Evolutionary conservation across 1,140 invertebrate species (phyloP).

Genomic region (Anthonomus grandis): DNA sequence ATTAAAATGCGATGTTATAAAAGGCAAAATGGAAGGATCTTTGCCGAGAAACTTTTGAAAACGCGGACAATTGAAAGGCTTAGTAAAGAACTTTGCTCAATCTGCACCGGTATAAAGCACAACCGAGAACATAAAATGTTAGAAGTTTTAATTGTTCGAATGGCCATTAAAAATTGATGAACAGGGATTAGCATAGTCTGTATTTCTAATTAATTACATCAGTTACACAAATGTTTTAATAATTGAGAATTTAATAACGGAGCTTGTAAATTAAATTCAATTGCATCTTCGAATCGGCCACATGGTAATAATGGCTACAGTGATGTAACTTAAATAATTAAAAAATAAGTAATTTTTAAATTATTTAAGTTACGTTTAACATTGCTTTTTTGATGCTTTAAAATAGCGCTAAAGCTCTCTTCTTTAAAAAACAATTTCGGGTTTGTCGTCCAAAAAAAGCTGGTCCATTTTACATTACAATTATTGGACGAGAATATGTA

Average conservation of each 20-base stretch:
- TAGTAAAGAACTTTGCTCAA: slow-evolving; percentile 34
- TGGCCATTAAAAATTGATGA: slow-evolving; percentile 44
- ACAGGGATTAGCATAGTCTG: slow-evolving; percentile 39
- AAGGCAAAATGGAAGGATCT: slow-evolving; percentile 26
- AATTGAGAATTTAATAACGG: no score
- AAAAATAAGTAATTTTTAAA: no score
- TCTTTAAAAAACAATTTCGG: no score
- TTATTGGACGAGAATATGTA: no score
- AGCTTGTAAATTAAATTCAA: slow-evolving; percentile 27
- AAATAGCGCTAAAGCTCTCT: no score
- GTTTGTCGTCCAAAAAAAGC: no score
- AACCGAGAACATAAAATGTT: slow-evolving; percentile 36
- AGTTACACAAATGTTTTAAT: slow-evolving; percentile 28
- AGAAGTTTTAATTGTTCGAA: slow-evolving; percentile 44
- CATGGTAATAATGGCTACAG: slow-evolving; percentile 12
- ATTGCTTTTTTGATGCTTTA: no score
- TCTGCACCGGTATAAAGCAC: slow-evolving; percentile 33
- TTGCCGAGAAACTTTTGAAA: slow-evolving; percentile 34
- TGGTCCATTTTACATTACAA: no score
- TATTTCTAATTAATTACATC: slow-evolving; percentile 37
- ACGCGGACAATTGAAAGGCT: slow-evolving; percentile 41
- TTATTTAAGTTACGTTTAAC: no score
- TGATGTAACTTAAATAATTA: no score
- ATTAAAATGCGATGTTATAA: slow-evolving; percentile 24
- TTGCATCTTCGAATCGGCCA: slow-evolving; percentile 11